Evolutionary conservation across 2,888 invertebrate genomes (phyloP), one percentile per base, ranked within the genome.

Genomic region (Disparrhopalites patrizii): DNA sequence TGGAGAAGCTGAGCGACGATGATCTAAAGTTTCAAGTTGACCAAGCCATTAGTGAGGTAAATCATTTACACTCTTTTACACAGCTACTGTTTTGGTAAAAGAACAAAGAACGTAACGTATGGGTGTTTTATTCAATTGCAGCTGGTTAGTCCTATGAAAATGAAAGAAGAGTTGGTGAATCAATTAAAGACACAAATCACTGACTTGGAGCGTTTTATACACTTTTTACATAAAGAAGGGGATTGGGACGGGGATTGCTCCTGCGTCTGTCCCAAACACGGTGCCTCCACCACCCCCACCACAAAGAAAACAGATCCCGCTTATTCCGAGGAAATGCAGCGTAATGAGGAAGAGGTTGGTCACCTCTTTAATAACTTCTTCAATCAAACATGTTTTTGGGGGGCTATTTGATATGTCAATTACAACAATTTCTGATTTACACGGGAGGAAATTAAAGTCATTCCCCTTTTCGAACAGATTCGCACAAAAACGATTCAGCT

Each of bases 121-220:
- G n/a, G n/a, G n/a, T n/a, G 18, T 52, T 52, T 25, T 52, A 5
- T 25, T 25, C 13, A 13, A 15, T 75, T 76, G 18, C 77, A 87
- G 86, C 88, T 97, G 77, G 90, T 97, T 23, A 95, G 93, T 76
- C 93, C 93, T 18, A 85, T 95, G 69, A 89, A 93, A 78, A 93
- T 97, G 81, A 97, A 98, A 80, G 97, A 97, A 77, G 95, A 97
- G 80, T 83, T 99, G 20, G 95, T 99, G 23, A 85, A 85, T 52
- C 98, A 99, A 80, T 82, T 99, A 23, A 96, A 97, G 80, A 93
- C 94, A 0, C 98, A 99, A 81, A 93, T 99, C 62, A 87, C 90
- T 50, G 99, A 99, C 80, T 84, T 99, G 80, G 98, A 99, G 79
- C 86, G 96, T 72, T 99, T 98, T 78, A 96, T 99, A 74, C 88